Evolutionary conservation across 1,140 invertebrate genomes (phyloP).

Genomic region (Octopus bimaculoides): DNA sequence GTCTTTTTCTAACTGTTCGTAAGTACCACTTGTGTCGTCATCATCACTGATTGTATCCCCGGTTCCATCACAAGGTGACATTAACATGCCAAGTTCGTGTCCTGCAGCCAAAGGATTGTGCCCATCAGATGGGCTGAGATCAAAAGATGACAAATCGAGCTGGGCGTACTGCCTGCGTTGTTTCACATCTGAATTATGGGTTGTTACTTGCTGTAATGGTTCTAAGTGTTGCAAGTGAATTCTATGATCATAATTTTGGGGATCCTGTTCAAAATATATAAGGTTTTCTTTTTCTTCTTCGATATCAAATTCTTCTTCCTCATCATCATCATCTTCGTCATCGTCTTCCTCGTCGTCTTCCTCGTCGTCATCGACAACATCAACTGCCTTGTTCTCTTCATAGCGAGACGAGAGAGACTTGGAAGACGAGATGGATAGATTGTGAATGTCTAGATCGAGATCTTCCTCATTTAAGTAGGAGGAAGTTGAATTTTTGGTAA

Average conservation of each 20-base stretch:
- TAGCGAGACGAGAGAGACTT: neutral
- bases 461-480: neutral
- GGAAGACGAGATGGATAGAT: neutral
- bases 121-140: constrained; percentile 13
- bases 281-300: constrained; percentile 4
- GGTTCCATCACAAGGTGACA: neutral
- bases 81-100: neutral
- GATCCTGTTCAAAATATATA: constrained; percentile 25
- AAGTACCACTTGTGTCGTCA: constrained; percentile 12
- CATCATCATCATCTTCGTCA: neutral
- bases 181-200: neutral
- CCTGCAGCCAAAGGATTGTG: constrained; percentile 3
- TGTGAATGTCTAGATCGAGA: constrained; percentile 11
- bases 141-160: constrained; percentile 14
- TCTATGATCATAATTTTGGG: constrained; percentile 17
- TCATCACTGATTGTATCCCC: neutral
- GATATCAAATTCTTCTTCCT: constrained; percentile 18
- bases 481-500: neutral
- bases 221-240: constrained; percentile 15
- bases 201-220: neutral
- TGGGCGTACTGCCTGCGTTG: constrained; percentile 24
- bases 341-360: constrained; percentile 17
- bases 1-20: constrained; percentile 7
- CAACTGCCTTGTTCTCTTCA: too few species aligned
- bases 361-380: constrained; percentile 16